Conservation (phyloP, 2,797 vertebrate genomes). For the Geotrypetes seraphini region DNA sequence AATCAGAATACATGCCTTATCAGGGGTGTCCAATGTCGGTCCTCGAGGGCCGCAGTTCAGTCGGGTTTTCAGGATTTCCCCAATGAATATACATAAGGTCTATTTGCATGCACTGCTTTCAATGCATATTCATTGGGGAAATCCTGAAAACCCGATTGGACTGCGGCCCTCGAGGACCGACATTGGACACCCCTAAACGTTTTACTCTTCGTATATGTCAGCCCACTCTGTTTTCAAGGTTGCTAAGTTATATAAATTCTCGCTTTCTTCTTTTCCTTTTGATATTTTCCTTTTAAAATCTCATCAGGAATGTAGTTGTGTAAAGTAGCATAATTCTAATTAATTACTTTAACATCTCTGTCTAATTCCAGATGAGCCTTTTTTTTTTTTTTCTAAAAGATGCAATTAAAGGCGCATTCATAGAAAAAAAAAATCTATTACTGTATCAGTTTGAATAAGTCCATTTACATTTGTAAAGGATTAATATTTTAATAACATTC, state of each 20-base stretch:
- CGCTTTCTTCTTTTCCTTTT: constrained; percentile 1
- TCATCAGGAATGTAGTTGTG: constrained; percentile 6
- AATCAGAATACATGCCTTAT: no score
- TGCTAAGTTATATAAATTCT: not conserved
- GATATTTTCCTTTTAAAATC: constrained; percentile 1
- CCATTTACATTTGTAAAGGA: constrained; percentile 37
- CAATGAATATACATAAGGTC: no score
- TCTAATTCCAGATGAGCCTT: constrained; percentile 10
- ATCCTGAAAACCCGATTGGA: no score
- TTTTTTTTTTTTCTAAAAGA: constrained; percentile 23
- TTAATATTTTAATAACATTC: constrained; percentile 46
- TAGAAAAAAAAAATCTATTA: constrained; percentile 36
- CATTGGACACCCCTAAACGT: no score
- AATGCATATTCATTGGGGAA: no score
- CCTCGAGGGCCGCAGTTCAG: no score
- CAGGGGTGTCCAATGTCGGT: no score
- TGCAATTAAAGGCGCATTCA: constrained; percentile 38
- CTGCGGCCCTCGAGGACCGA: no score
- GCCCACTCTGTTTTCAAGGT: constrained; percentile 1
- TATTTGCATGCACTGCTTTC: no score
- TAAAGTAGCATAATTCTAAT: constrained; percentile 15
- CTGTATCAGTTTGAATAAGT: constrained; percentile 23
- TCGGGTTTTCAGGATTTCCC: no score
- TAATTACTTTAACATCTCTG: constrained; percentile 15
- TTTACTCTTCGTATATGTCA: no score